Evolutionary conservation across 2,113 vertebrate species (phyloP), one percentile per base, ranked within the genome.

Genomic region (Deroptyus accipitrinus): DNA sequence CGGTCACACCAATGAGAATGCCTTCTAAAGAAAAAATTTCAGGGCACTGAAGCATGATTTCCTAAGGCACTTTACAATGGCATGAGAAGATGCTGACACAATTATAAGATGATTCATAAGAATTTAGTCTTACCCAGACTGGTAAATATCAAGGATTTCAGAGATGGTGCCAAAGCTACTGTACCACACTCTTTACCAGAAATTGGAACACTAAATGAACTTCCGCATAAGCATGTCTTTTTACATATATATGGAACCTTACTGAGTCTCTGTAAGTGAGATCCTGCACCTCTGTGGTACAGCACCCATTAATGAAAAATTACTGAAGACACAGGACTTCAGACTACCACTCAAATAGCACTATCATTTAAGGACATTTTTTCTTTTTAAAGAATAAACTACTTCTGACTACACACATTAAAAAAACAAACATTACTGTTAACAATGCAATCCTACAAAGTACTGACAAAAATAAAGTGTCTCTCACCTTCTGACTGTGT

Each of bases 401-500:
- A 42, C 18, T 75, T 79, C n/a, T 44, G 42, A 77, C 59, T 2
- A 14, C 5, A 13, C 0, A 0, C 7, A n/a, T 30, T 54, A 15
- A 25, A 78, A 83, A 42, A 64, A 33, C n/a, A 37, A 1, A 83
- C 69, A 91, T 67, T 75, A 92, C 27, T 37, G 63, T 92, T 74
- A 90, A 72, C 41, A 73, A 24, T 28, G 49, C 35, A 86, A 83
- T 42, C 8, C 57, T 30, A 64, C 11, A 31, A 59, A 67, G 12
- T 9, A 72, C 6, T 42, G 78, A 88, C 9, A 91, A 94, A 49
- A 51, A 12, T 3, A 16, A 59, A 78, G 25, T 24, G 2, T 52
- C 25, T 90, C 96, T 97, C 92, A 99, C 99, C 99, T 98, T 98
- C 98, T 91, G 98, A 98, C 62, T 99, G 98, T 69, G 99, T 97